These are phyloP conservation scores for Poeciliopsis turneri DNA, from an alignment of 2,797 vertebrate species.

Conservation along the genomic window DNA sequence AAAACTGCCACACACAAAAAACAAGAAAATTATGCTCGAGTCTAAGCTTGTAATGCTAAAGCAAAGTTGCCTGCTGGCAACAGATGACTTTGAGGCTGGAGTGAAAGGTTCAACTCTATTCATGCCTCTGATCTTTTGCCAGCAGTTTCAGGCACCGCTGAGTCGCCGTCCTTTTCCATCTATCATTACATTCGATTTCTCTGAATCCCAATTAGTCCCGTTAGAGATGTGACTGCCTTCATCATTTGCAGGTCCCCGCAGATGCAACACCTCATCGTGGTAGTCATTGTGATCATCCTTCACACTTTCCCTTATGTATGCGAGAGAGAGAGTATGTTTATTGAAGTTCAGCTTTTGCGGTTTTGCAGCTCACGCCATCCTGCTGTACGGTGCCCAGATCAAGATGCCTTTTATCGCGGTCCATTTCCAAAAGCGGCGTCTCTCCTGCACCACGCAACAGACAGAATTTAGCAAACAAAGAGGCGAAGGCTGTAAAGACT, in stretches of 20 bases:
- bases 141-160: constrained; percentile 65
- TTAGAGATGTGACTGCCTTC: constrained; percentile 64
- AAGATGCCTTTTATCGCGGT: constrained; percentile 41
- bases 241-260: constrained; percentile 62
- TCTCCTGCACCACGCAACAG: constrained; percentile 27
- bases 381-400: constrained; percentile 39
- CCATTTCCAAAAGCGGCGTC: constrained; percentile 31
- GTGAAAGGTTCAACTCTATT: constrained; percentile 76
- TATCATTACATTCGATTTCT: constrained; percentile 73
- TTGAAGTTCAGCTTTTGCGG: constrained; percentile 44
- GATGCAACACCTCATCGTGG: constrained; percentile 48
- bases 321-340: constrained; percentile 38
- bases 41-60: constrained; percentile 75
- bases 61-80: constrained; percentile 78
- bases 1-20: constrained; percentile 56
- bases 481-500: constrained; percentile 33
- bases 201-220: constrained; percentile 77
- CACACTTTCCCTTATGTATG: constrained; percentile 41
- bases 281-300: constrained; percentile 50
- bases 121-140: constrained; percentile 79
- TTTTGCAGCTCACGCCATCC: constrained; percentile 27
- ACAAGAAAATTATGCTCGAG: constrained; percentile 61
- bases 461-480: constrained; percentile 47
- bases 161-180: constrained; percentile 69
- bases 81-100: constrained; percentile 80